Percentiles rank a stretch among this genome's conserved stretches.
These are phyloP conservation scores for Trachymyrmex septentrionalis DNA, from an alignment of 1,140 invertebrate species.

Conservation along the genomic window DNA sequence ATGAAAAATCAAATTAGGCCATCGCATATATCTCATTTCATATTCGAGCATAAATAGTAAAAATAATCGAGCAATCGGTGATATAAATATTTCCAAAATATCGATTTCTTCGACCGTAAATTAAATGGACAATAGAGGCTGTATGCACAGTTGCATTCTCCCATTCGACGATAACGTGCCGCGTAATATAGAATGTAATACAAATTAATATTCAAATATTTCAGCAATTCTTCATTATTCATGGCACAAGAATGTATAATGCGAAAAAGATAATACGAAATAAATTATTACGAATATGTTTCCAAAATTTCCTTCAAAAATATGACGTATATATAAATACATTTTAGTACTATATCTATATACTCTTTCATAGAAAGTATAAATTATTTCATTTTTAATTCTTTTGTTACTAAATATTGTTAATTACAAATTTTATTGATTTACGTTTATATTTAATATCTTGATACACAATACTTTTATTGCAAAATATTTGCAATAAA, in stretches of 20 bases:
- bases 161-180: slow-evolving; percentile 11
- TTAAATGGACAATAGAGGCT: slow-evolving; percentile 38
- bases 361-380: background rate
- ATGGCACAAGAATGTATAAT: background rate
- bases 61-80: slow-evolving; percentile 64
- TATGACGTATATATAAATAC: background rate
- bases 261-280: background rate
- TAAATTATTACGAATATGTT: slow-evolving; percentile 1
- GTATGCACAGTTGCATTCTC: background rate
- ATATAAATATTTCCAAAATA: slow-evolving; percentile 70
- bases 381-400: background rate
- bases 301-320: background rate
- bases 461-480: background rate
- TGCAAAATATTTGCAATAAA: too few species aligned
- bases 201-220: slow-evolving; percentile 33
- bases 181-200: background rate
- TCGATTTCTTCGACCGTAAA: slow-evolving; percentile 41
- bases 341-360: background rate
- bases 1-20: slow-evolving; percentile 23
- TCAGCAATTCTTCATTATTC: slow-evolving; percentile 4
- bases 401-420: background rate
- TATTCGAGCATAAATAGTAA: slow-evolving; percentile 39
- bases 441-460: background rate
- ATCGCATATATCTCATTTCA: slow-evolving; percentile 49
- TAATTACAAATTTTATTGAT: background rate